These are phyloP conservation scores for Numenius phaeopus DNA, from an alignment of 2,797 vertebrate species.

Conservation along the genomic window DNA sequence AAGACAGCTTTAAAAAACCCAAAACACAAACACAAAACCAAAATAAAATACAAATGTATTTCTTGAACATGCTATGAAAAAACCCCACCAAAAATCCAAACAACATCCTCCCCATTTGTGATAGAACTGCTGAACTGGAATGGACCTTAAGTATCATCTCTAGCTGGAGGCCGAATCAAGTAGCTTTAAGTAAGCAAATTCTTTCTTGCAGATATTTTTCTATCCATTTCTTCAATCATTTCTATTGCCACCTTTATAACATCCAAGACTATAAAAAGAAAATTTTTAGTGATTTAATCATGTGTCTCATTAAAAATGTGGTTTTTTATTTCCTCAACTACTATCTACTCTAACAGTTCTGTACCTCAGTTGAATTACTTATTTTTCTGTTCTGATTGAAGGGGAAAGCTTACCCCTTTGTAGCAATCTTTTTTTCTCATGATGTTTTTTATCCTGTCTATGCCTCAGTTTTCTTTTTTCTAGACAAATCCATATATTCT, in stretches of 20 bases:
- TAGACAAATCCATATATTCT: background rate
- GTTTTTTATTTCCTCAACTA: background rate
- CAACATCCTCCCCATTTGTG: accelerated
- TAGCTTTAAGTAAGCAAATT: background rate
- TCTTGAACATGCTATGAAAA: background rate
- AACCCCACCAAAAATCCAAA: accelerated
- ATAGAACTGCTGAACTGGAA: background rate
- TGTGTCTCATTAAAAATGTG: accelerated
- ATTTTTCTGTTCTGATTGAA: background rate
- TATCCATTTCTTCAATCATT: background rate
- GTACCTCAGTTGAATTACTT: background rate
- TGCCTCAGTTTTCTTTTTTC: background rate
- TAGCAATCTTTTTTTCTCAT: background rate
- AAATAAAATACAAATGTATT: background rate
- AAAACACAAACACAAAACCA: background rate
- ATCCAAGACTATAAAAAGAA: background rate
- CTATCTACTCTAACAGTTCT: background rate
- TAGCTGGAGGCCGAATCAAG: background rate
- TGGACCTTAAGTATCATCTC: background rate
- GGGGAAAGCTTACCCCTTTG: background rate
- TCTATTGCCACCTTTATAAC: background rate
- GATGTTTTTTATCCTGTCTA: background rate
- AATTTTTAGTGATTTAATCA: background rate
- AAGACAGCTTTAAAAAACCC: background rate
- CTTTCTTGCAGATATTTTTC: background rate